These are phyloP conservation scores for Caranx ignobilis DNA, from an alignment of 2,113 vertebrate genomes.

Conservation along the genomic window DNA sequence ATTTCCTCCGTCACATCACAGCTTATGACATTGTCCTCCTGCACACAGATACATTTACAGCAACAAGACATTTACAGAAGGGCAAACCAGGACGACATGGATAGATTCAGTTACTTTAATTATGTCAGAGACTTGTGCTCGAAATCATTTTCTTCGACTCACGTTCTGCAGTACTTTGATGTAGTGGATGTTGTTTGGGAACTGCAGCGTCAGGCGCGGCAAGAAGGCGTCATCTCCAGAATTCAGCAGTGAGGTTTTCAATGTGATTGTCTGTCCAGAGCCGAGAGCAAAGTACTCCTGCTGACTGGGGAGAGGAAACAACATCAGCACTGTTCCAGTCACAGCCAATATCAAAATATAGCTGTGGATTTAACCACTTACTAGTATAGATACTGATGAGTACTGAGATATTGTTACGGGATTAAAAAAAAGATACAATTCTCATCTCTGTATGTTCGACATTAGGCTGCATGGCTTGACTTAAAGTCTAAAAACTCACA, in stretches of 20 bases:
- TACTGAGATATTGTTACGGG: background rate
- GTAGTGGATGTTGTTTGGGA: conserved; percentile 91
- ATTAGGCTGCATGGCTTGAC: background rate
- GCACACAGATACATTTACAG: conserved; percentile 6
- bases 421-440: background rate
- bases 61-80: too few relatives aligned
- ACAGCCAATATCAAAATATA: conserved; percentile 70
- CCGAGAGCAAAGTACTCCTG: conserved; percentile 89
- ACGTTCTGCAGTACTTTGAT: conserved; percentile 90
- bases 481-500: background rate
- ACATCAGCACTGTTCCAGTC: background rate
- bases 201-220: conserved; percentile 85
- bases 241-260: conserved; percentile 89
- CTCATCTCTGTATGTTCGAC: too few relatives aligned
- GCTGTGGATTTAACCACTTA: background rate
- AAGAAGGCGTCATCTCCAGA: conserved; percentile 93
- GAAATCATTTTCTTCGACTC: conserved; percentile 39
- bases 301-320: conserved; percentile 73
- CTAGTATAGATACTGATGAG: background rate
- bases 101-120: too few relatives aligned
- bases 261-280: conserved; percentile 85
- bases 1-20: conserved; percentile 87
- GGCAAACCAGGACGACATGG: too few relatives aligned
- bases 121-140: too few relatives aligned
- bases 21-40: conserved; percentile 90